These are phyloP conservation scores for Hapalemur alaotrensis DNA, from an alignment of 2,797 vertebrate species.

Conservation along the genomic window DNA sequence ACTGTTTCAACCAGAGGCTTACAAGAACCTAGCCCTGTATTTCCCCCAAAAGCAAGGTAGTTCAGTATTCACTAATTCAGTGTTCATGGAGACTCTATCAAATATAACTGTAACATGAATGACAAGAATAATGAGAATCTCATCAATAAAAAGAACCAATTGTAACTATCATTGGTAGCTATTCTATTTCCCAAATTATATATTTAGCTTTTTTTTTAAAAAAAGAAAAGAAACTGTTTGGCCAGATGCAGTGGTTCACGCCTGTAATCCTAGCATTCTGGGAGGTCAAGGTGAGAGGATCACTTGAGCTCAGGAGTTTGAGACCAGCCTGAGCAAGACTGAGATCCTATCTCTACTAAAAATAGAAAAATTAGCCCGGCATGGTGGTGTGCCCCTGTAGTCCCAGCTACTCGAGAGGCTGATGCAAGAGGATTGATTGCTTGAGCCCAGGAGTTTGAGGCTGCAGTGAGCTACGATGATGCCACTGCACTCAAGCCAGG, in stretches of 20 bases:
- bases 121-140: background rate
- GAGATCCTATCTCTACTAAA: too few species aligned
- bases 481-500: too few species aligned
- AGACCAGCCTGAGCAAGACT: too few species aligned
- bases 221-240: background rate
- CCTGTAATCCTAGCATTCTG: too few species aligned
- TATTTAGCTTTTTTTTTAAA: background rate
- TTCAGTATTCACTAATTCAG: background rate
- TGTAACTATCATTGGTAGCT: background rate
- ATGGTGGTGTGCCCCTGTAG: too few species aligned
- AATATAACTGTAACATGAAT: background rate
- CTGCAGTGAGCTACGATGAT: too few species aligned
- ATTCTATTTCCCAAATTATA: background rate
- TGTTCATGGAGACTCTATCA: background rate
- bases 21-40: background rate
- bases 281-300: too few species aligned
- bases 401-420: too few species aligned
- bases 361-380: too few species aligned
- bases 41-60: background rate
- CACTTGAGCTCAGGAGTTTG: too few species aligned
- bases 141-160: background rate
- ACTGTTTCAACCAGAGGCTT: background rate
- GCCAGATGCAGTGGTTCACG: fast-evolving
- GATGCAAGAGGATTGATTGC: too few species aligned
- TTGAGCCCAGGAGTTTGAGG: too few species aligned